A percentile compares a stretch with the other conserved stretches of the same genome.
Conservation (phyloP, 2,113 vertebrate genomes). For the Helogale parvula region DNA sequence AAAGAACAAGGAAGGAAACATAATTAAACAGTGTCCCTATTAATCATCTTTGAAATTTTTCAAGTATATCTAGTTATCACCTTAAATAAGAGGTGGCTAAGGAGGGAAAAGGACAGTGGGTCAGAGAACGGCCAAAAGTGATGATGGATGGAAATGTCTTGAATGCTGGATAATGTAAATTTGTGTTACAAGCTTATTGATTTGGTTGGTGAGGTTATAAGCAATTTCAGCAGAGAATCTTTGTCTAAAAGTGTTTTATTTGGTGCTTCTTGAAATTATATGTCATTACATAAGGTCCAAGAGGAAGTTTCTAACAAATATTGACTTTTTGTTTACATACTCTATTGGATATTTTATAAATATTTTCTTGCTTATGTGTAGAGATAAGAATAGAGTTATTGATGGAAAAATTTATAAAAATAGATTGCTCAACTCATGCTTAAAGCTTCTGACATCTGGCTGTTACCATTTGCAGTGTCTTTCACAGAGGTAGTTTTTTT, state of each 20-base stretch:
- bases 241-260: neutral
- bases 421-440: neutral
- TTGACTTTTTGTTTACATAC: neutral
- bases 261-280: neutral
- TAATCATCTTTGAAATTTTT: neutral
- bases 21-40: neutral
- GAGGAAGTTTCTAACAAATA: neutral
- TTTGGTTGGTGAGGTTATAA: neutral
- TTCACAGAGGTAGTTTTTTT: neutral
- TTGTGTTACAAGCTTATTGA: neutral
- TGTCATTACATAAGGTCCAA: neutral
- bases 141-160: rapidly evolving
- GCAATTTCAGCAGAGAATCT: neutral
- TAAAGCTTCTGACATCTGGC: neutral
- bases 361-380: neutral
- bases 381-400: neutral
- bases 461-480: neutral
- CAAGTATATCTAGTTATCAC: neutral
- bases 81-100: neutral
- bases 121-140: neutral
- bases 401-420: neutral
- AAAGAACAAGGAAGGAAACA: neutral
- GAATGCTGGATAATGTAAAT: neutral
- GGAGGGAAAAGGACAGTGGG: neutral
- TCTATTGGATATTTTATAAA: neutral